Base-by-base conservation (phyloP, 2,797 vertebrate species). In the Anabacerthia variegaticeps region DNA sequence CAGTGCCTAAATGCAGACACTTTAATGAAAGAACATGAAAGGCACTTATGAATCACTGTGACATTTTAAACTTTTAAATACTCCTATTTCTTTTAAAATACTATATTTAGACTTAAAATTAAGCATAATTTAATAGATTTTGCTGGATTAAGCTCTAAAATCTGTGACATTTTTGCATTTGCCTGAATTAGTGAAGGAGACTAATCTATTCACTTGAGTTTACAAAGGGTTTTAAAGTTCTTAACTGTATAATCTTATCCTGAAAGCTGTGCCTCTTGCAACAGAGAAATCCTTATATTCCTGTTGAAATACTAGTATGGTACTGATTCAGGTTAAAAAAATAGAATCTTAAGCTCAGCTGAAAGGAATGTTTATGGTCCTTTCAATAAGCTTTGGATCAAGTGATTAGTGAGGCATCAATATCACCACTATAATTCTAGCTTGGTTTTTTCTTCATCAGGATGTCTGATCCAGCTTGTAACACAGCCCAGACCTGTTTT, bases 301-400 rank as follows among this genome's bases (percentile, higher is more conserved):
- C 28, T 52, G 30, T 48, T 85, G 55, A 84, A 85, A 80, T 73
- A 58, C 51, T 69, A 12, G 39, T 75, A 23, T 65, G n/a, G 46
- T 89, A 68, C 75, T 81, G 69, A 88, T 89, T 89, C 69, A 75
- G 62, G 69, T 44, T 75, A 58, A 88, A 93, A 95, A 95, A 78
- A 63, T 23, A 83, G 58, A 59, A 75, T 85, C 55, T 88, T 80
- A 89, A 92, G 27, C 61, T 90, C 48, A 63, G 41, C 75, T 91
- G 54, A 81, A 94, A 92, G 34, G 34, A 49, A 68, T 85, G 34
- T 92, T 92, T 92, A 78, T 3, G 2, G 58, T 83, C 58, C 46
- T 89, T 89, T 88, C 85, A 72, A 30, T 88, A 83, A 91, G 89
- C 82, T 92, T 88, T 85, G 91, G 76, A 88, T 93, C 72, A 75